Evolutionary conservation across 2,888 invertebrate genomes (phyloP), one percentile per base, ranked within the genome.

Genomic region (Athalia circularis): DNA sequence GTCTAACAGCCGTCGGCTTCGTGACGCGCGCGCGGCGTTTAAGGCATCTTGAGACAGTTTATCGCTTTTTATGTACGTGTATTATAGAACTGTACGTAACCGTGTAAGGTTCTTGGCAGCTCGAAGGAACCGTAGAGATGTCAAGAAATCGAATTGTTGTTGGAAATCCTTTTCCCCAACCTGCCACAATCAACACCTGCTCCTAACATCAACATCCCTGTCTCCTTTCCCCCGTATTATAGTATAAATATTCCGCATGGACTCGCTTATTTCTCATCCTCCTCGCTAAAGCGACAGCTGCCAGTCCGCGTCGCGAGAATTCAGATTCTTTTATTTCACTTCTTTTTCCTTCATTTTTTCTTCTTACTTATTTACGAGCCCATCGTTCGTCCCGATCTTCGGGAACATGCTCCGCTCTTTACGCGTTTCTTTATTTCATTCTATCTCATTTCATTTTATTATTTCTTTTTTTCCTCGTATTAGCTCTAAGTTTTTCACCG

Each of bases 151-250:
- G 62, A 77, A 77, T 70, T 62, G 65, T 67, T 67, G 61, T 13
- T 70, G 59, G n/a, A 45, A 67, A 68, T 77, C 43, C 75, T 62
- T 77, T 68, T 77, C n/a, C 29, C 68, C 50, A 77, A 70, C 75
- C 75, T 68, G 68, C 68, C 77, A 77, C 50, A 61, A 61, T 29
- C 62, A 75, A 75, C 77, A 61, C 68, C 77, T 70, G 61, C 50
- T 48, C 1, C 29, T n/a, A 29, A 47, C 47, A 61, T 45, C 50
- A 61, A 47, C 47, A 61, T 52, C 29, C n/a, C 11, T 48, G n/a
- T 11, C 13, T n/a, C 5, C 29, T 59, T 15, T 72, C 59, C 9
- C 67, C 43, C 6, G 29, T 52, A 68, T 11, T 54, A 68, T 67
- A 9, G 9, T 9, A 5, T 29, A 8, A 15, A 6, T 7, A 29